These are phyloP conservation scores for Sanderia malayensis DNA, from an alignment of 30 jellyfish, hydroid and myxozoan genomes.

Conservation along the genomic window DNA sequence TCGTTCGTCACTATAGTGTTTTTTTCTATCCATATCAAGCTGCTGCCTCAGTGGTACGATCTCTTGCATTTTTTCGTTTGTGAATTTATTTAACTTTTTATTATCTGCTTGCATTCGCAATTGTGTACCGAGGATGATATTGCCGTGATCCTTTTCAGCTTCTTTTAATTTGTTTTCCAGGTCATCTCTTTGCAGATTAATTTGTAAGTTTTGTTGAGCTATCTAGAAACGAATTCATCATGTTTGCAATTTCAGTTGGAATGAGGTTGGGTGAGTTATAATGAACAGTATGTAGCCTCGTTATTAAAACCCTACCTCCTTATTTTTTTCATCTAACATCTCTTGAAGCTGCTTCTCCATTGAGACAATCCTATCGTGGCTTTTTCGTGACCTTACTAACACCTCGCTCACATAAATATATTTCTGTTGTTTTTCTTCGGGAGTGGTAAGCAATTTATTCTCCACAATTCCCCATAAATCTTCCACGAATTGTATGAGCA, in stretches of 20 bases:
- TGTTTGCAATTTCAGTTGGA: not conserved
- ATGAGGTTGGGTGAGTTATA: not conserved
- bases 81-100: not conserved
- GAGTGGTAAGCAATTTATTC: slow-evolving; percentile 22
- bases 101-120: not conserved
- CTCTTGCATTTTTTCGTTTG: slow-evolving; percentile 2
- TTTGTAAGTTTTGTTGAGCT: not conserved
- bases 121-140: not conserved
- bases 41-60: not conserved
- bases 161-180: not conserved
- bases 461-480: slow-evolving; percentile 24
- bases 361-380: slow-evolving; percentile 15
- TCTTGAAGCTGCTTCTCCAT: slow-evolving; percentile 22
- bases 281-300: not conserved
- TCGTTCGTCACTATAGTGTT: slow-evolving; percentile 8
- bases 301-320: not conserved
- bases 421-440: slow-evolving; percentile 16
- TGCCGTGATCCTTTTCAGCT: slow-evolving; percentile 27
- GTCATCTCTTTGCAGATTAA: not conserved
- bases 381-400: slow-evolving; percentile 16
- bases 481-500: not conserved
- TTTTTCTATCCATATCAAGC: not conserved
- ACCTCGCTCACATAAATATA: slow-evolving; percentile 5
- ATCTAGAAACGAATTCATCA: slow-evolving; percentile 5
- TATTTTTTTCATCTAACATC: slow-evolving; percentile 8